These are phyloP conservation scores for Pseudochirops corinnae DNA, from an alignment of 2,797 vertebrate genomes.

Conservation along the genomic window DNA sequence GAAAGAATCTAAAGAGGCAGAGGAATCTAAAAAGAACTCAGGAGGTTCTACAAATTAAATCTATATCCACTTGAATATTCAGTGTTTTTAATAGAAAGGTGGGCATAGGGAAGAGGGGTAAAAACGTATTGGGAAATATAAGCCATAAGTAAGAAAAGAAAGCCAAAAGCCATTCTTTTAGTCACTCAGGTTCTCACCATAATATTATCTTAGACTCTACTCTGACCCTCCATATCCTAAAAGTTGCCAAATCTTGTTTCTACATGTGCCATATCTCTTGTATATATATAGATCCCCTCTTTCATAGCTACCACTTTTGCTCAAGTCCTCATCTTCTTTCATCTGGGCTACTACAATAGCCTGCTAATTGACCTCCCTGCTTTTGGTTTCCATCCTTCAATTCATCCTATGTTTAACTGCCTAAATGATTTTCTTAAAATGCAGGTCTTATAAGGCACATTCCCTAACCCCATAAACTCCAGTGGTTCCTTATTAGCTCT, in stretches of 20 bases:
- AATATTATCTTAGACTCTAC: neutral
- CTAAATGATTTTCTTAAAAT: neutral
- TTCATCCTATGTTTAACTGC: neutral
- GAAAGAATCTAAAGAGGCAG: neutral
- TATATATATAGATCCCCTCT: neutral
- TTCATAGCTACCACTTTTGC: neutral
- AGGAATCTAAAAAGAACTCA: neutral
- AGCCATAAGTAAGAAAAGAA: neutral
- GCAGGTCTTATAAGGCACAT: neutral
- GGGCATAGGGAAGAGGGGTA: neutral
- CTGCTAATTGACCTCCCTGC: neutral
- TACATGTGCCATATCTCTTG: neutral
- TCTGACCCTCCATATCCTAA: neutral
- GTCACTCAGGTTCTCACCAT: neutral
- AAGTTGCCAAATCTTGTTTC: neutral
- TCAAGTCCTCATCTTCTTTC: neutral
- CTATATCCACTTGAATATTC: neutral
- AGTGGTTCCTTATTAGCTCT: neutral
- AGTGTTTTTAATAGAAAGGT: neutral
- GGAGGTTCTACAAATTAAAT: neutral
- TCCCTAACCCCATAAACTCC: neutral
- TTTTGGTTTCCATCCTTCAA: neutral
- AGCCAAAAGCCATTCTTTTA: neutral
- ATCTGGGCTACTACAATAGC: neutral
- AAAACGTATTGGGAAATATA: neutral